phyloP scores from a whole-genome alignment of 2,113 vertebrate species.

The Chloropsis hardwickii region DNA sequence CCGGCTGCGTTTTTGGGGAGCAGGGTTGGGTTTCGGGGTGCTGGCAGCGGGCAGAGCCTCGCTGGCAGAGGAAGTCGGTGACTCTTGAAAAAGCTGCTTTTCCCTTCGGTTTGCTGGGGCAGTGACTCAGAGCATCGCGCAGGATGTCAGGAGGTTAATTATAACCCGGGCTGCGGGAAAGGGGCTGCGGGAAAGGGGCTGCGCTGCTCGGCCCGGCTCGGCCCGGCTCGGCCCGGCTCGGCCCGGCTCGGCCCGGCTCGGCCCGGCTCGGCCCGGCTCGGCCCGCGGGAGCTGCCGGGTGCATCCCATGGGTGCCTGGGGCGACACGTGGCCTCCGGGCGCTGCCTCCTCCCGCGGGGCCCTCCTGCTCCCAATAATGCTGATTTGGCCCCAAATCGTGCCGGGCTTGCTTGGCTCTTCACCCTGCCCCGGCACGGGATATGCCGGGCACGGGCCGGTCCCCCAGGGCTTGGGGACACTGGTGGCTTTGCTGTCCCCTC shows the following conservation, averaged over 20 bases:
- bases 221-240: not conserved
- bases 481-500: not conserved
- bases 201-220: not conserved
- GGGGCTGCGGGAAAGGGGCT: not conserved
- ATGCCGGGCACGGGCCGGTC: rapidly evolving
- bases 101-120: not conserved
- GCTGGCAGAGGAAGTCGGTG: not conserved
- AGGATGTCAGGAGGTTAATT: slow-evolving; percentile 60
- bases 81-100: not conserved
- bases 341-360: not conserved
- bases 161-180: not conserved
- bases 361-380: rapidly evolving
- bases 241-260: not conserved
- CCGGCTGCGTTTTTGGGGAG: not conserved
- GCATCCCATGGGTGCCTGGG: not conserved
- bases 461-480: rapidly evolving
- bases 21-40: not conserved
- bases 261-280: not conserved
- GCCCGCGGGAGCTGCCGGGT: not conserved
- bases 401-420: rapidly evolving
- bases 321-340: slow-evolving; percentile 1
- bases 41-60: not conserved
- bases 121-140: slow-evolving; percentile 35
- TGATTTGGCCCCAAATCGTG: not conserved
- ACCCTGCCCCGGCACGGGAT: rapidly evolving